phyloP scores from a whole-genome alignment of 2,113 vertebrate genomes.

The Danionella cerebrum region DNA sequence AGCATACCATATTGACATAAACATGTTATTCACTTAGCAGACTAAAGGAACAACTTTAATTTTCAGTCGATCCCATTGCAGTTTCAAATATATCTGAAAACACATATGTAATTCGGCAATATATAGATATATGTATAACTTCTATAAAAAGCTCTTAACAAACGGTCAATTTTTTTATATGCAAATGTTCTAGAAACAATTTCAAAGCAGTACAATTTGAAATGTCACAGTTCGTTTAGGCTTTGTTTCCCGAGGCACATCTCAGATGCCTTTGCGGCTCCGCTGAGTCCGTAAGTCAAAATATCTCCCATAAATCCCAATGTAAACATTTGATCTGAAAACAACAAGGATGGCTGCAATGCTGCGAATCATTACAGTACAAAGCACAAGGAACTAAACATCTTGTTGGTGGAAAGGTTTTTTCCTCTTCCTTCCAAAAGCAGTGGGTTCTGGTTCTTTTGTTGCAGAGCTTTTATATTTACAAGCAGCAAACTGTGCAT shows the following conservation, averaged over 20 bases:
- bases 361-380: not conserved
- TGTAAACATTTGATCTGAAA: conserved; percentile 17
- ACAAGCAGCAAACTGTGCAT: not conserved
- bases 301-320: not conserved
- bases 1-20: no score
- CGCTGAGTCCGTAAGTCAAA: not conserved
- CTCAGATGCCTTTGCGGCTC: not conserved
- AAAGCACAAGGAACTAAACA: no score
- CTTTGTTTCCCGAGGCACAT: conserved; percentile 11
- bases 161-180: not conserved
- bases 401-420: no score
- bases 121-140: not conserved
- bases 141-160: not conserved
- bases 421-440: not conserved
- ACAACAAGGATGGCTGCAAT: not conserved
- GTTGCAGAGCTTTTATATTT: conserved; percentile 4
- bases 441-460: not conserved
- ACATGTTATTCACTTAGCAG: no score
- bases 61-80: no score
- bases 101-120: no score
- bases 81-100: no score
- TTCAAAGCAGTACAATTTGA: conserved; percentile 5
- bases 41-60: no score
- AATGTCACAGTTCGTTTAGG: conserved; percentile 12
- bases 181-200: not conserved